A percentile compares a stretch with the other conserved stretches of the same genome.
Conservation (phyloP, 2,797 vertebrate genomes). For the Danio choprae region DNA sequence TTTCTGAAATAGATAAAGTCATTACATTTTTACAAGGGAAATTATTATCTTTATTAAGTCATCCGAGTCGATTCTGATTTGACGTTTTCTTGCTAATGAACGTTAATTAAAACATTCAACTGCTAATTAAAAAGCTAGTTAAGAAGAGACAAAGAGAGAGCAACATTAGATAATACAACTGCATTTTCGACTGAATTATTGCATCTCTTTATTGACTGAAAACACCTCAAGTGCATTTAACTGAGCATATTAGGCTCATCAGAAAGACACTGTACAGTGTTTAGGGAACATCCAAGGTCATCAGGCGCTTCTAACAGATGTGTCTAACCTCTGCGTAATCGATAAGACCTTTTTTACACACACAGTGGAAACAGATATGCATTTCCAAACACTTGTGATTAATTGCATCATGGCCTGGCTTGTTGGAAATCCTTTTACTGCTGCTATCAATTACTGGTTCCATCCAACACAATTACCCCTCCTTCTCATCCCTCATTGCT, state of each 20-base stretch:
- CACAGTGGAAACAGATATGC: conserved; percentile 16
- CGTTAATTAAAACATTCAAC: neutral
- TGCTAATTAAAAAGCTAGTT: neutral
- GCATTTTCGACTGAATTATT: neutral
- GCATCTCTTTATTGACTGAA: neutral
- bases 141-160: neutral
- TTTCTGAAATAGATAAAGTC: too few species aligned
- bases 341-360: conserved; percentile 25
- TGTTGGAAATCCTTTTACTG: conserved; percentile 57
- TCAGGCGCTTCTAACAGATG: conserved; percentile 45
- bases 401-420: conserved; percentile 46
- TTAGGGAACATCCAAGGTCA: conserved; percentile 55
- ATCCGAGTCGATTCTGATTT: too few species aligned
- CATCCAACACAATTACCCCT: conserved; percentile 58
- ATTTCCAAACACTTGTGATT: conserved; percentile 40
- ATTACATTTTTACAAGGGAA: too few species aligned
- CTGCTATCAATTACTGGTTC: conserved; percentile 60
- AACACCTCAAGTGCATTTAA: conserved; percentile 10
- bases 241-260: conserved; percentile 22
- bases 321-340: conserved; percentile 38
- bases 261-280: conserved; percentile 15
- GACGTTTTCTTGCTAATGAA: too few species aligned
- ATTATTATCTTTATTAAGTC: too few species aligned
- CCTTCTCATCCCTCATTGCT: conserved; percentile 54
- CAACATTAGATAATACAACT: neutral